Percentiles rank a stretch among this genome's conserved stretches.
Evolutionary conservation across 1,140 invertebrate genomes (phyloP).

Genomic region (Zaprionus ghesquierei): DNA sequence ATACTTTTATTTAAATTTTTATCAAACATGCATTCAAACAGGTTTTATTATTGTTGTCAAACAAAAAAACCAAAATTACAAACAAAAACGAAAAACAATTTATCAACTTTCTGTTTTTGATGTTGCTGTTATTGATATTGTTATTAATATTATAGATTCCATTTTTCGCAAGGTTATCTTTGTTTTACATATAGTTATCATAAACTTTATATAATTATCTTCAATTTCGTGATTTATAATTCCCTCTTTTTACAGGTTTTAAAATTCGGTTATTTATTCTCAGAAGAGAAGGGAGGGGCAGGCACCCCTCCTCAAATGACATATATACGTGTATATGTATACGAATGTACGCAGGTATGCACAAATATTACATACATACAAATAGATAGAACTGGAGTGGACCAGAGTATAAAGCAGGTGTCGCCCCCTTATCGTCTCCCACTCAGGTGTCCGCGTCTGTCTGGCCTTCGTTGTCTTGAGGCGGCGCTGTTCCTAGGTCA

Average conservation of each 20-base stretch:
- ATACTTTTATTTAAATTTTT: constrained; percentile 48
- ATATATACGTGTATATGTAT: constrained; percentile 43
- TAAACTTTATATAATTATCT: constrained; percentile 10
- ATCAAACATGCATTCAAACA: constrained; percentile 43
- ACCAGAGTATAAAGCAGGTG: neutral
- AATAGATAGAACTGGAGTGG: constrained; percentile 18
- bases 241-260: constrained; percentile 30
- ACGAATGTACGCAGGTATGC: constrained; percentile 34
- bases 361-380: constrained; percentile 25
- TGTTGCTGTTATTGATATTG: neutral
- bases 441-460: neutral
- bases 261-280: constrained; percentile 66
- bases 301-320: constrained; percentile 11
- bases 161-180: constrained; percentile 20
- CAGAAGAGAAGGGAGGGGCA: neutral
- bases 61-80: constrained; percentile 41
- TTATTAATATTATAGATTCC: constrained; percentile 13
- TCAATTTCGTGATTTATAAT: constrained; percentile 19
- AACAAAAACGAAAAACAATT: constrained; percentile 29
- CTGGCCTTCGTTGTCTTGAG: constrained; percentile 22
- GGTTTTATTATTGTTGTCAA: constrained; percentile 25
- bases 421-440: neutral
- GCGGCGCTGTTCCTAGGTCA: neutral
- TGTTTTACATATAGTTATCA: constrained; percentile 35
- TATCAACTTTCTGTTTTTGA: constrained; percentile 14